phyloP scores from a whole-genome alignment of 1,140 invertebrate genomes.

The Meteorus sp. region DNA sequence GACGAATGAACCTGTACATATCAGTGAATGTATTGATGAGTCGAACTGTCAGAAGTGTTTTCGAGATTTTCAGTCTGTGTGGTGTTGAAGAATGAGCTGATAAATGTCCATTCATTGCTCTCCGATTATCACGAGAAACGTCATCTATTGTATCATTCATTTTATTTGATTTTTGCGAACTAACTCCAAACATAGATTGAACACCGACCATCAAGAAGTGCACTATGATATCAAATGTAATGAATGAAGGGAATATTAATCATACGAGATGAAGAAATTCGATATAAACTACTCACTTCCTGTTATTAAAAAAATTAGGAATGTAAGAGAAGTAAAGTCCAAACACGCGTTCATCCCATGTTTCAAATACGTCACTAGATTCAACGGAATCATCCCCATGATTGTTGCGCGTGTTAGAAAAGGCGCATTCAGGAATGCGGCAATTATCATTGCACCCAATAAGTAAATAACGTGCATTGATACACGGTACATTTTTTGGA shows the following conservation, averaged over 20 bases:
- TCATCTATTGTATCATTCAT: slow-evolving; percentile 6
- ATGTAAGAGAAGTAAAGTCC: slow-evolving; percentile 50
- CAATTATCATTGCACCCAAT: slow-evolving; percentile 49
- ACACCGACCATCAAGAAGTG: slow-evolving; percentile 45
- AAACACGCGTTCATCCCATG: slow-evolving; percentile 46
- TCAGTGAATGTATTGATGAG: neutral
- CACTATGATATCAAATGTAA: slow-evolving; percentile 37
- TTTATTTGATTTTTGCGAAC: slow-evolving; percentile 7
- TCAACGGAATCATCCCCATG: slow-evolving; percentile 49
- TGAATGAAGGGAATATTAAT: slow-evolving; percentile 18
- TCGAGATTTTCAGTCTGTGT: neutral
- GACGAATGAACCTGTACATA: slow-evolving; percentile 2
- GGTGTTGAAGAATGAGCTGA: slow-evolving; percentile 18
- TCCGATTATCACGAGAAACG: slow-evolving; percentile 16
- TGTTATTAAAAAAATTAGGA: slow-evolving; percentile 50
- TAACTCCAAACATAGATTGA: slow-evolving; percentile 34
- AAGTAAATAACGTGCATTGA: slow-evolving; percentile 45
- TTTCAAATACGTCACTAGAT: slow-evolving; percentile 49
- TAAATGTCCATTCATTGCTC: slow-evolving; percentile 5
- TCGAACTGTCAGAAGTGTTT: slow-evolving; percentile 4
- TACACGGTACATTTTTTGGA: slow-evolving; percentile 43
- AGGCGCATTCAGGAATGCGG: slow-evolving; percentile 51
- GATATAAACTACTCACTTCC: slow-evolving; percentile 39
- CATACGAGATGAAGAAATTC: slow-evolving; percentile 8
- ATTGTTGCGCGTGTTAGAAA: slow-evolving; percentile 45